Percentiles rank a stretch among this genome's conserved stretches.
Conservation (phyloP, 2,888 invertebrate genomes). For the Caenorhabditis drosophilae region DNA sequence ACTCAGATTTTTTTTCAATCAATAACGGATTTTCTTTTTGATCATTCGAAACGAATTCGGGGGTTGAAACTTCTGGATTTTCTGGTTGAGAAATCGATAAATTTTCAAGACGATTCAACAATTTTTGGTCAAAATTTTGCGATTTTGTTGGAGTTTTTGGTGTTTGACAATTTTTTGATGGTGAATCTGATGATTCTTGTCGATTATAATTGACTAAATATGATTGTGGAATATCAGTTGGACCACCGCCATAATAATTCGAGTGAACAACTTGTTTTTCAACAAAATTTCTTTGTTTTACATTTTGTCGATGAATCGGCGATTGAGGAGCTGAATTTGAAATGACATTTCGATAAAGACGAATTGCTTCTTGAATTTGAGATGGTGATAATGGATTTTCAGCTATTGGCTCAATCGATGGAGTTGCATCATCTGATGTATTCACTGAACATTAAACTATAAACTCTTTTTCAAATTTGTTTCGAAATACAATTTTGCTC, state of each 20-base stretch:
- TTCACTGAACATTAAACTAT: background rate
- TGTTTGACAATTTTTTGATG: background rate
- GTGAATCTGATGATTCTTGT: background rate
- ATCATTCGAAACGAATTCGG: background rate
- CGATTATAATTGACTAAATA: constrained; percentile 20
- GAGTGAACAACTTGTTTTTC: constrained; percentile 22
- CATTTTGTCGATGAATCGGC: constrained; percentile 3
- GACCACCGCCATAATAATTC: constrained; percentile 35
- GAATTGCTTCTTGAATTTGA: constrained; percentile 35
- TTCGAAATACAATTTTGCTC: background rate
- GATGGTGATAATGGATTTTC: constrained; percentile 24
- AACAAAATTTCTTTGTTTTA: background rate
- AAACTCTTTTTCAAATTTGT: background rate
- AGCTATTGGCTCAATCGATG: constrained; percentile 21
- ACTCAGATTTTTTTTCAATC: constrained; percentile 9
- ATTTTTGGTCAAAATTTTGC: constrained; percentile 9
- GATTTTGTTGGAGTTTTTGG: constrained; percentile 8
- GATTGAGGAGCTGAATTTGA: constrained; percentile 25
- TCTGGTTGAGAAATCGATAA: constrained; percentile 11
- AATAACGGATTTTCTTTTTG: background rate
- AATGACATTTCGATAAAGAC: constrained; percentile 29
- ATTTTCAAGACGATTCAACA: constrained; percentile 17
- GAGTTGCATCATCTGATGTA: constrained; percentile 10
- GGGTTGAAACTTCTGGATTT: background rate
- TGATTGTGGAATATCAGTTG: constrained; percentile 34